Percentiles rank a stretch among this genome's conserved stretches.
Evolutionary conservation across 2,113 vertebrate genomes (phyloP).

Genomic region (Rhinoderma darwinii): DNA sequence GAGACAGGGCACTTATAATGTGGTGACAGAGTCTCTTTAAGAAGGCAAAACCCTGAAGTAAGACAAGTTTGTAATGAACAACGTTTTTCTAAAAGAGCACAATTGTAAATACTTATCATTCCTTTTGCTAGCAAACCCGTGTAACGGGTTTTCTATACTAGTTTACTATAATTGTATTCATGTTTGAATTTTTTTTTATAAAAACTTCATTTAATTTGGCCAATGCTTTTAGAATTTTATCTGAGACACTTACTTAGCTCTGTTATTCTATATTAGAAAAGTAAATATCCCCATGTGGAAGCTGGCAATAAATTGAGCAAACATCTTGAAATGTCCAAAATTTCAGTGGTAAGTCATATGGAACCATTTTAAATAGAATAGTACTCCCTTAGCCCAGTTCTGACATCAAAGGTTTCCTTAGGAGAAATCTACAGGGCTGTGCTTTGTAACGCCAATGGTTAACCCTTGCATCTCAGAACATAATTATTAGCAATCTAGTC

Average conservation of each 20-base stretch:
- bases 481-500: not conserved
- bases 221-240: not conserved
- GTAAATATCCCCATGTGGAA: constrained; percentile 16
- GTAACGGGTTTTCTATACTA: too few relatives aligned
- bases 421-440: not conserved
- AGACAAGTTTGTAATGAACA: too few relatives aligned
- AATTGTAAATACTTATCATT: too few relatives aligned
- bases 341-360: constrained; percentile 37
- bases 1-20: too few relatives aligned
- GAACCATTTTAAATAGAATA: constrained; percentile 44
- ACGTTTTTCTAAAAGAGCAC: too few relatives aligned
- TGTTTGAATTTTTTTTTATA: too few relatives aligned
- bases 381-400: constrained; percentile 27
- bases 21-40: too few relatives aligned
- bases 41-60: too few relatives aligned
- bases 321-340: not conserved
- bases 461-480: not conserved
- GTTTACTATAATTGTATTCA: not conserved
- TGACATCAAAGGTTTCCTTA: constrained; percentile 11
- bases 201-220: not conserved
- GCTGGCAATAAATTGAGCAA: constrained; percentile 31
- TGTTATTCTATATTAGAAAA: not conserved
- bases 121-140: too few relatives aligned
- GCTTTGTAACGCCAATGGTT: not conserved
- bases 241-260: not conserved